Evolutionary conservation across 1,140 invertebrate species (phyloP).

Genomic region (Aphaenogaster ashmeadi): DNA sequence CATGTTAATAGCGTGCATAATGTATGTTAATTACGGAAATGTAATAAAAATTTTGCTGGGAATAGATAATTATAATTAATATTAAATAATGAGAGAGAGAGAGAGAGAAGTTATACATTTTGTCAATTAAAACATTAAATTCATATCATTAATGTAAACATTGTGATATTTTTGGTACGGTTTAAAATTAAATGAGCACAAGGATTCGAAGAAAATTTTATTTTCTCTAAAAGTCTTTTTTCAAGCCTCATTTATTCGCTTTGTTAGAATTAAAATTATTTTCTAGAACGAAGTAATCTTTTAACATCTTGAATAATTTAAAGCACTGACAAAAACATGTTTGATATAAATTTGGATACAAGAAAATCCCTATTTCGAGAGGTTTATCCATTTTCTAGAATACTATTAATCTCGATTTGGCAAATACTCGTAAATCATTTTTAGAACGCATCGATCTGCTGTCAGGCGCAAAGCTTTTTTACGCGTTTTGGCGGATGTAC

Average conservation of each 20-base stretch:
- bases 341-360: not conserved
- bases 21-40: not conserved
- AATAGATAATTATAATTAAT: constrained; percentile 5
- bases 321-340: not conserved
- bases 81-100: not conserved
- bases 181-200: not conserved
- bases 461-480: constrained; percentile 57
- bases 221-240: not conserved
- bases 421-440: constrained; percentile 62
- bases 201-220: not conserved
- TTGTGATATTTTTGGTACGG: not conserved
- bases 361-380: not conserved
- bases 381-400: constrained; percentile 45
- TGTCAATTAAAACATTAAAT: not conserved
- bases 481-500: constrained; percentile 23
- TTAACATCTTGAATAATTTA: not conserved
- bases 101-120: not conserved
- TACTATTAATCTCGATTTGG: constrained; percentile 50
- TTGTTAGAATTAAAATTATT: constrained; percentile 1
- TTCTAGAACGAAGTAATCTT: not conserved
- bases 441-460: constrained; percentile 54
- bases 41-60: not conserved
- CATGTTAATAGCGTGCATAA: not conserved
- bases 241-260: not conserved
- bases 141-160: not conserved